Evolutionary conservation across 2,797 vertebrate species (phyloP).

Genomic region (Rhinella marina): DNA sequence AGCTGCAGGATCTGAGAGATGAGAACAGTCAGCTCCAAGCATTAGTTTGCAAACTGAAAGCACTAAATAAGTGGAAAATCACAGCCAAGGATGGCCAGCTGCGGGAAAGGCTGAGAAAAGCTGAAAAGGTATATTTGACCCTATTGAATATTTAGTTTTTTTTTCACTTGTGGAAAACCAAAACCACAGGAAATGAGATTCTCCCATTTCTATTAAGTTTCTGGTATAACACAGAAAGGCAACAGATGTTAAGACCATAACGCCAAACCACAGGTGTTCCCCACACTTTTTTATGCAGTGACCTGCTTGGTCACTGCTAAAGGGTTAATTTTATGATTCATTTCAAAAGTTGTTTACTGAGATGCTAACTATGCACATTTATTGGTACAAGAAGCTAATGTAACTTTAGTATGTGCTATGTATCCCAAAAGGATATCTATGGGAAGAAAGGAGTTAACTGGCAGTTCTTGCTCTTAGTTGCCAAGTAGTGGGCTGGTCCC

Average conservation of each 20-base stretch:
- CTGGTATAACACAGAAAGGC: background rate
- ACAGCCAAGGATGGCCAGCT: conserved; percentile 69
- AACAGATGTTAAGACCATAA: background rate
- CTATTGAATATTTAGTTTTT: background rate
- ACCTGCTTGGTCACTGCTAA: too few species aligned
- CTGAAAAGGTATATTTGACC: conserved; percentile 72
- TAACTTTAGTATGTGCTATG: too few species aligned
- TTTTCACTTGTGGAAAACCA: background rate
- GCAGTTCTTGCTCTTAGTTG: too few species aligned
- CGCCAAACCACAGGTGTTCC: background rate
- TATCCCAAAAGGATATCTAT: too few species aligned
- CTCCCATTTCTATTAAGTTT: background rate
- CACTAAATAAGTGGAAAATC: conserved; percentile 74
- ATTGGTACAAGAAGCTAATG: too few species aligned
- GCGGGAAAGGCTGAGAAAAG: conserved; percentile 69
- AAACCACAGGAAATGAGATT: background rate
- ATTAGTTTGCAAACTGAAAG: conserved; percentile 73
- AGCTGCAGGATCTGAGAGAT: conserved; percentile 69
- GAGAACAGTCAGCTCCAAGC: conserved; percentile 70
- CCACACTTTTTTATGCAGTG: too few species aligned
- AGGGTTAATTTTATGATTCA: too few species aligned
- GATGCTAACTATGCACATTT: too few species aligned
- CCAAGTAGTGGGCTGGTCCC: too few species aligned
- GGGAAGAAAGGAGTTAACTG: too few species aligned
- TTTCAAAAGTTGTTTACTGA: too few species aligned